Conservation (phyloP, 53 echinoderm and acorn worm species). For the Zoroaster sp. region DNA sequence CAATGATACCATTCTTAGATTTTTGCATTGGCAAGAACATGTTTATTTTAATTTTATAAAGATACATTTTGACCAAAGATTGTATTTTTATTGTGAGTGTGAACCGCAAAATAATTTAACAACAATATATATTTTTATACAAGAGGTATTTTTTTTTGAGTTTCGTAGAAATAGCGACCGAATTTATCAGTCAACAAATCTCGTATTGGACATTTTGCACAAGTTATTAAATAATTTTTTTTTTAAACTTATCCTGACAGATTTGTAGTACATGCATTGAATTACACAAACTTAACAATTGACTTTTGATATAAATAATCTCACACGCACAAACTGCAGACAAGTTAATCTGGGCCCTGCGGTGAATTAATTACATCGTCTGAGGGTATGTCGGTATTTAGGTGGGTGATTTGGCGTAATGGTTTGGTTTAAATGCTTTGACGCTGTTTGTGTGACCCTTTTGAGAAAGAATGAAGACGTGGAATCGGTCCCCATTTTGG, state of each 20-base stretch:
- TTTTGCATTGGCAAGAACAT: neutral
- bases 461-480: neutral
- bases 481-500: neutral
- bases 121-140: too few relatives aligned
- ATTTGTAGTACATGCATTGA: neutral
- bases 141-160: neutral
- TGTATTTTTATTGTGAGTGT: neutral
- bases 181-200: neutral
- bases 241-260: neutral
- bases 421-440: neutral
- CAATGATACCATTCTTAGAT: neutral
- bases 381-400: neutral
- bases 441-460: constrained; percentile 23
- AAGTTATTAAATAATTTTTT: neutral
- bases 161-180: neutral
- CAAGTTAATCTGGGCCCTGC: neutral
- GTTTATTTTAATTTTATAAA: neutral
- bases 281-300: neutral
- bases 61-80: neutral
- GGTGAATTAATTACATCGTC: neutral
- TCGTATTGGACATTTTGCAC: too few relatives aligned
- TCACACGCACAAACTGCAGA: neutral
- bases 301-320: neutral
- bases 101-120: neutral
- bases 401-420: neutral